Evolutionary conservation across 1,140 invertebrate genomes (phyloP).

Genomic region (Solen grandis): DNA sequence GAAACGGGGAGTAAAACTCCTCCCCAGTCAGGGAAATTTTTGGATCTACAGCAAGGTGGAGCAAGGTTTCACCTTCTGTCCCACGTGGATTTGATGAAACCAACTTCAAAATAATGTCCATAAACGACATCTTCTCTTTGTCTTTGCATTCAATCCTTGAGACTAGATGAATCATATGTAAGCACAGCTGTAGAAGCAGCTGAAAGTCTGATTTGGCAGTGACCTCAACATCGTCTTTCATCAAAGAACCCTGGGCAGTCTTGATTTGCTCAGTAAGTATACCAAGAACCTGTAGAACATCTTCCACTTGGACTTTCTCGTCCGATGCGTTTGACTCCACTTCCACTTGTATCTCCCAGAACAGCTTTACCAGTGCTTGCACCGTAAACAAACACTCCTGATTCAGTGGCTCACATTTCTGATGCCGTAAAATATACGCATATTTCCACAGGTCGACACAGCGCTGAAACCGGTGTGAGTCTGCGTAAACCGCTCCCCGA

Average conservation of each 20-base stretch:
- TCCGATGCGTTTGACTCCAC: slow-evolving; percentile 82
- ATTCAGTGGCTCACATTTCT: slow-evolving; percentile 92
- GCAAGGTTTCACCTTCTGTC: slow-evolving; percentile 88
- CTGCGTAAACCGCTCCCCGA: slow-evolving; percentile 95
- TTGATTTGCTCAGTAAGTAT: slow-evolving; percentile 84
- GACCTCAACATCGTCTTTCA: background rate
- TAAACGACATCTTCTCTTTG: slow-evolving; percentile 80
- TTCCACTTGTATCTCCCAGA: slow-evolving; percentile 87
- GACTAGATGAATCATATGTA: slow-evolving; percentile 83
- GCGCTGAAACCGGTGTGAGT: slow-evolving; percentile 91
- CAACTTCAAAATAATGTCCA: slow-evolving; percentile 83
- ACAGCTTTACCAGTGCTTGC: slow-evolving; percentile 94
- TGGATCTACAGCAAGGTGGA: slow-evolving; percentile 88
- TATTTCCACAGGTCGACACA: slow-evolving; percentile 97
- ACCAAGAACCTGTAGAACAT: slow-evolving; percentile 88
- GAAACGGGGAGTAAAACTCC: slow-evolving; percentile 64
- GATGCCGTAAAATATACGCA: slow-evolving; percentile 85
- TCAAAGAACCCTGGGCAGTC: background rate
- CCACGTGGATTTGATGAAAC: slow-evolving; percentile 88
- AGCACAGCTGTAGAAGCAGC: slow-evolving; percentile 72
- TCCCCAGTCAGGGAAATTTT: slow-evolving; percentile 63
- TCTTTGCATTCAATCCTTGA: slow-evolving; percentile 81
- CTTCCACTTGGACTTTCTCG: slow-evolving; percentile 87
- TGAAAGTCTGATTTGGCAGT: slow-evolving; percentile 18
- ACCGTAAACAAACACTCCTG: slow-evolving; percentile 95